These are phyloP conservation scores for Trichogramma pretiosum DNA, from an alignment of 1,140 invertebrate species.

Conservation along the genomic window DNA sequence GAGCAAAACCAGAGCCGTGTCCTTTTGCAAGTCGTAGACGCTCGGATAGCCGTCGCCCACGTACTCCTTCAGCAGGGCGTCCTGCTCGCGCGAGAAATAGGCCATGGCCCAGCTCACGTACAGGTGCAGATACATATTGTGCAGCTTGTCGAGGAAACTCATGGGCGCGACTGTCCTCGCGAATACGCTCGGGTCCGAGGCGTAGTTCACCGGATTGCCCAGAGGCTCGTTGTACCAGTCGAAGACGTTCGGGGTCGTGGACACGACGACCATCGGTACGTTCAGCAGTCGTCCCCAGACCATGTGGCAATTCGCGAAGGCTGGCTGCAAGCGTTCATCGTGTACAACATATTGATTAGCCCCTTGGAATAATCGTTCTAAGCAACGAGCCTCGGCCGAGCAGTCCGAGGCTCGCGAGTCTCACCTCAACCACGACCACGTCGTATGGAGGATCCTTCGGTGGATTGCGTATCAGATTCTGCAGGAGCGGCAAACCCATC, in stretches of 20 bases:
- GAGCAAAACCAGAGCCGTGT: conserved; percentile 44
- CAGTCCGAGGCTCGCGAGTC: too few relatives aligned
- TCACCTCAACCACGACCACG: conserved; percentile 22
- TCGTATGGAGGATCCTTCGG: conserved; percentile 21
- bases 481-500: conserved; percentile 19
- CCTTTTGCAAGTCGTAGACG: conserved; percentile 38
- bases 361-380: background rate
- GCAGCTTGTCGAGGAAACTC: conserved; percentile 53
- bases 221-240: conserved; percentile 50
- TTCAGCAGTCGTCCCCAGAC: conserved; percentile 50
- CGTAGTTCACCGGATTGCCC: conserved; percentile 49
- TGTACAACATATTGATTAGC: background rate
- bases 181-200: conserved; percentile 44
- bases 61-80: conserved; percentile 28
- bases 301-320: conserved; percentile 41
- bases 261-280: conserved; percentile 49
- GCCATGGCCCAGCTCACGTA: conserved; percentile 17
- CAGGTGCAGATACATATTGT: background rate
- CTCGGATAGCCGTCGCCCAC: conserved; percentile 34
- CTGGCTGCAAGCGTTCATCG: conserved; percentile 8
- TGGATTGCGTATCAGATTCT: conserved; percentile 20
- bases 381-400: too few relatives aligned
- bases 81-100: conserved; percentile 19
- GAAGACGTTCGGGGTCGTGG: conserved; percentile 45
- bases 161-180: conserved; percentile 47